Conservation (phyloP, 2,113 vertebrate species). For the Ceuthmochares aereus region DNA sequence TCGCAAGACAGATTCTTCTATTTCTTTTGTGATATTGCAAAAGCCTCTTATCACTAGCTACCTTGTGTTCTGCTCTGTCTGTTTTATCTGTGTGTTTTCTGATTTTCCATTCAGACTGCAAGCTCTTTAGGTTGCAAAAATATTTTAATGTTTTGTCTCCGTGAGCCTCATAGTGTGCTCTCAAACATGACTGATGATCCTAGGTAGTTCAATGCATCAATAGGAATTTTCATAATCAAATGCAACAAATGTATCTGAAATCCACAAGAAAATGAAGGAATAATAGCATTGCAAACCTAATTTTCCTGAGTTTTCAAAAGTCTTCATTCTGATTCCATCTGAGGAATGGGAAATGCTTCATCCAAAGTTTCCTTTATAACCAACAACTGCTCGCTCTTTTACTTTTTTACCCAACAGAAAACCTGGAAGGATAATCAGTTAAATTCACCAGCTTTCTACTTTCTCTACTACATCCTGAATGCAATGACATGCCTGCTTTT, state of each 20-base stretch:
- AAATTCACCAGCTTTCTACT: not conserved
- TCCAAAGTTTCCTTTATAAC: not conserved
- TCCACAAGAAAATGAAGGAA: not conserved
- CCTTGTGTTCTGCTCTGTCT: not conserved
- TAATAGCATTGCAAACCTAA: not conserved
- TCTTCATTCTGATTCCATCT: not conserved
- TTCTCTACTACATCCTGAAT: not conserved
- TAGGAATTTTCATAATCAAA: not conserved
- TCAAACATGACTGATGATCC: not conserved
- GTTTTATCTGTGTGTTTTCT: not conserved
- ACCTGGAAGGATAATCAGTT: not conserved
- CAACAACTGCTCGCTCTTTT: not conserved
- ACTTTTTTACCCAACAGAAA: not conserved
- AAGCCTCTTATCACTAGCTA: not conserved
- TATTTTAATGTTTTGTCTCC: not conserved
- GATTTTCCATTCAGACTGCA: not conserved
- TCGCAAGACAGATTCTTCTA: not conserved
- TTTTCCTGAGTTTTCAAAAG: not conserved
- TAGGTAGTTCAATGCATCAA: not conserved
- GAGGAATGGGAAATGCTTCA: not conserved
- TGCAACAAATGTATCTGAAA: not conserved
- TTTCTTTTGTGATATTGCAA: not conserved
- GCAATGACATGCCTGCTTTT: not conserved
- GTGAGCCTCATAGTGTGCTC: not conserved
- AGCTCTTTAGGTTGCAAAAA: not conserved